These are phyloP conservation scores for Morone saxatilis DNA, from an alignment of 2,113 vertebrate genomes.

Conservation along the genomic window DNA sequence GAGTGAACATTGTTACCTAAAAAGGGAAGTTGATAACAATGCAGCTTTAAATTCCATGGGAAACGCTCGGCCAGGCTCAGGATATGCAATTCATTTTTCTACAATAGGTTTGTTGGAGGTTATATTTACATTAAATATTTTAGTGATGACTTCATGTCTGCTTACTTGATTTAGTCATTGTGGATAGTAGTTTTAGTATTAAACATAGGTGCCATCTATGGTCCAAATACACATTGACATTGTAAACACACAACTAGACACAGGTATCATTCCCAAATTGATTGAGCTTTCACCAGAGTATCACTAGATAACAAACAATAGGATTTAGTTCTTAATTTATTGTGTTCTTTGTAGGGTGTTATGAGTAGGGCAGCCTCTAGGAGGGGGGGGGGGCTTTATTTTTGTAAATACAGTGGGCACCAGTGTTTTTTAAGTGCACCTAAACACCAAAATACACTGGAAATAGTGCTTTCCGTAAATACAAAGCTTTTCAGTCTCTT, in stretches of 20 bases:
- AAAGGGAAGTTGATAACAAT: conserved; percentile 70
- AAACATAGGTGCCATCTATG: not conserved
- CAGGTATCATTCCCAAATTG: not conserved
- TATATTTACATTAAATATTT: not conserved
- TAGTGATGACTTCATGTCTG: not conserved
- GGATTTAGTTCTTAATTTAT: too few species aligned
- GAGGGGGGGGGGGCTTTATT: not conserved
- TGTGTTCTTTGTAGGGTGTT: too few species aligned
- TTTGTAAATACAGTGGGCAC: not conserved
- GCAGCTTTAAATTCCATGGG: conserved; percentile 20
- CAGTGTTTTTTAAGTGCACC: not conserved
- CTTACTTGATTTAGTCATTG: not conserved
- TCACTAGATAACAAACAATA: too few species aligned
- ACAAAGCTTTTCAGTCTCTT: not conserved
- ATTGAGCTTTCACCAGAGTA: not conserved
- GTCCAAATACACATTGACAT: not conserved
- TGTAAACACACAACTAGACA: not conserved
- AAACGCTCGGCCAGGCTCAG: conserved; percentile 11
- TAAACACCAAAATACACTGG: not conserved
- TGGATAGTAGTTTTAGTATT: not conserved
- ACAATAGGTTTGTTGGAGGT: not conserved
- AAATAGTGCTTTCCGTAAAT: not conserved
- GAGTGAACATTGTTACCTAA: conserved; percentile 13
- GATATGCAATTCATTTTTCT: not conserved
- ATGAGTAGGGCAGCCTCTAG: not conserved